Base-by-base conservation (phyloP, 2,888 invertebrate species). In the Tribolium freemani region DNA sequence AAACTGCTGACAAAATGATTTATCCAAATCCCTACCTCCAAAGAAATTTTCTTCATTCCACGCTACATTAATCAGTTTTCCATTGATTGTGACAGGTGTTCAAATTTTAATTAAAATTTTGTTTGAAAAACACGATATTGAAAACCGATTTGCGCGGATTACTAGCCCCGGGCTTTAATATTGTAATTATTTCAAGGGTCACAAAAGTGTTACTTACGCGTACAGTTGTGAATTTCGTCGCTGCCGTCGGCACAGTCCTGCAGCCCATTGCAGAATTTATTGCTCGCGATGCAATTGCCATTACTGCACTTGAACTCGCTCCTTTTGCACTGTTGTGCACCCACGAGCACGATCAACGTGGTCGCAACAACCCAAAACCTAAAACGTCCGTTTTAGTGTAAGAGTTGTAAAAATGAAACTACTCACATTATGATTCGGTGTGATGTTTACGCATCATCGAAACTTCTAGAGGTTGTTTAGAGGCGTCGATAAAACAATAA, bases 211-310 rank as follows among this genome's bases (percentile, higher is more conserved):
- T 53, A 69, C 93, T 94, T 87, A 94, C 94, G 93, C 81, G 93
- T 89, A 86, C 94, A 94, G 80, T 90, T 90, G 77, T 90, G 89
- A 2, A 91, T 91, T 85, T 95, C 94, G 84, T 95, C 94, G 78
- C 92, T 93, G 80, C 91, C 91, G 85, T 94, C 94, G 26, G 91
- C 91, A 81, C 94, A 95, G 84, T 95, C 94, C 80, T 92, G 91
- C 72, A 92, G 88, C 13, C 93, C 92, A 82, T 95, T 93, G 86
- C 95, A 95, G 84, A 90, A 93, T 85, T 91, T 91, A 87, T 93
- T 93, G 83, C 92, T 86, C 48, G 92, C 90, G 81, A 94, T 90
- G 87, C 94, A 94, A 71, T 87, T 87, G 10, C 88, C 88, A 79
- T 87, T 87, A 73, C 81, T 78, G 79, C 89, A 88, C 75, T 86